A percentile compares a stretch with the other conserved stretches of the same genome.
Evolutionary conservation across 2,888 invertebrate species (phyloP).

Genomic region (Branchipolynoe longqiensis): DNA sequence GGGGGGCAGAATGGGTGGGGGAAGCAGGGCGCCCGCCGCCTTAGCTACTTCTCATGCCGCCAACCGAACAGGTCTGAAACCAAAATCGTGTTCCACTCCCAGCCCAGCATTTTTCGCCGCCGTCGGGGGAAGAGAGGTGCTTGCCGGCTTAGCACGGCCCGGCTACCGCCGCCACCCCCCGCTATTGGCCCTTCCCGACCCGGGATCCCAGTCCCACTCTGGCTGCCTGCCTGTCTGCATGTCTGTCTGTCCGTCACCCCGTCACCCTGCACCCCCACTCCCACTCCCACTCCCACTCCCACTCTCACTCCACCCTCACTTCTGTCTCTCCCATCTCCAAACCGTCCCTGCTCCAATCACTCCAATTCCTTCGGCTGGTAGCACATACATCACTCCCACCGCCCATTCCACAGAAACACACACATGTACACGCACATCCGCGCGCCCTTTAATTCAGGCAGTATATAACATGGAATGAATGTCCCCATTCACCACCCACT

Average conservation of each 20-base stretch:
- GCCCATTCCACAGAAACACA: too few relatives aligned
- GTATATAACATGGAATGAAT: too few relatives aligned
- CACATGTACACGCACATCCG: too few relatives aligned
- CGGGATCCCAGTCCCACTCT: neutral
- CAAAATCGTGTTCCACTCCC: conserved; percentile 32
- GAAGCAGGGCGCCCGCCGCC: neutral
- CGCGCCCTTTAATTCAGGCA: too few relatives aligned
- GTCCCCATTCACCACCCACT: too few relatives aligned
- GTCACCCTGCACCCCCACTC: neutral
- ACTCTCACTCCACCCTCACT: neutral
- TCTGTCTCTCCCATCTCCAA: too few relatives aligned
- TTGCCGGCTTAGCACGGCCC: neutral
- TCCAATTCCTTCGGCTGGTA: neutral
- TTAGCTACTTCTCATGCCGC: conserved; percentile 11
- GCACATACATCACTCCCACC: neutral
- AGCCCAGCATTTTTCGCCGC: conserved; percentile 1
- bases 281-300: neutral
- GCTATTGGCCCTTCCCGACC: neutral
- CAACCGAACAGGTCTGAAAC: conserved; percentile 35
- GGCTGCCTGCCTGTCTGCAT: neutral
- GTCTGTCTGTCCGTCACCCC: too few relatives aligned
- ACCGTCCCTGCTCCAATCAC: neutral
- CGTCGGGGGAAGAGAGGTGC: neutral
- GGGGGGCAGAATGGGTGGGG: too few relatives aligned
- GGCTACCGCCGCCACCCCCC: neutral